Evolutionary conservation across 1,140 invertebrate species (phyloP), one percentile per base, ranked within the genome.

Genomic region (Onthophagus taurus): DNA sequence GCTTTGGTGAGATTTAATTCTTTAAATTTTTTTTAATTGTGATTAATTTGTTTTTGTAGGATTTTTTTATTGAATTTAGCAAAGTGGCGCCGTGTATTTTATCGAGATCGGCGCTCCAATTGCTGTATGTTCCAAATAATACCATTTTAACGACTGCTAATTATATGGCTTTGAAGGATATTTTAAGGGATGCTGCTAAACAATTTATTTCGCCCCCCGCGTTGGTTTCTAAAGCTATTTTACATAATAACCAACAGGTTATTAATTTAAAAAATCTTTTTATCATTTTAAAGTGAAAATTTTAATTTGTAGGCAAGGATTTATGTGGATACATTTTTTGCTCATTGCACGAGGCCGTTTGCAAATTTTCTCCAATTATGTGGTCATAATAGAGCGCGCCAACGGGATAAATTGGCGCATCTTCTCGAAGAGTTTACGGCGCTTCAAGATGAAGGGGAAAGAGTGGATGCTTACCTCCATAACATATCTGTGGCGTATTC

Each of bases 401-500:
- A 97, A 65, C 72, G 93, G 41, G 93, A 97, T 61, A 95, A 94
- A 70, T 70, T 96, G 44, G 89, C 88, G 8, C 77, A 90, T 54
- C 66, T 97, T 21, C 68, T 97, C 11, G 84, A 89, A 54, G 92
- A 96, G 50, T 86, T 97, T 59, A 85, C 87, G 3, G 74, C 76
- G 17, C 67, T 97, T n/a, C 92, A 97, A 66, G 90, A 96, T 63
- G 91, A 96, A 73, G 91, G 91, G 14, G 91, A 95, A 60, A 80
- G 88, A 54, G 83, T 95, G 2, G 94, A 97, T 70, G 79, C 79
- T 4, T 83, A 78, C 61, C 70, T 93, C 36, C 83, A 89, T 61
- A 76, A 76, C 48, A 59, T 86, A 16, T 77, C 78, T 8, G 58
- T 76, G 31, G 83, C 83, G 63, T 71, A 75, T 8, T 75, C 77